These are phyloP conservation scores for Ammodytes dubius DNA, from an alignment of 2,113 vertebrate genomes.

Conservation along the genomic window DNA sequence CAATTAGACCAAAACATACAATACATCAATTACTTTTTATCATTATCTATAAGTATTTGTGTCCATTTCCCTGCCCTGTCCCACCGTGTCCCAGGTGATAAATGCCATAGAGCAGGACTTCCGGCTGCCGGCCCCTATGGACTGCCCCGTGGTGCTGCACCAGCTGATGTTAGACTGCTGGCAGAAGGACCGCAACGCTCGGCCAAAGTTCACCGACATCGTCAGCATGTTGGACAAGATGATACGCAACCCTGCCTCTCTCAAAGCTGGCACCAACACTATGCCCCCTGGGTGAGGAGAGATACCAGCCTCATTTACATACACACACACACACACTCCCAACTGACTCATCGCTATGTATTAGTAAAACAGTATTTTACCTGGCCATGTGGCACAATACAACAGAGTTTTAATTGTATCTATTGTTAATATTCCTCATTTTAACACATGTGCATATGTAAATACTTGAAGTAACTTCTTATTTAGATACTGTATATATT, in stretches of 20 bases:
- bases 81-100: conserved; percentile 89
- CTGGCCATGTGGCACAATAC: too few species aligned
- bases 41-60: not conserved
- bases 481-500: too few species aligned
- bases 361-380: not conserved
- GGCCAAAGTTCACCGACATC: conserved; percentile 95
- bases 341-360: not conserved
- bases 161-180: conserved; percentile 99
- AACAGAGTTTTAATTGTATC: too few species aligned
- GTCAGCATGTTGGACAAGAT: conserved; percentile 98
- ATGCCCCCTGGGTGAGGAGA: conserved; percentile 81
- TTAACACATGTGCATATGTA: too few species aligned
- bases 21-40: not conserved
- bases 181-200: conserved; percentile 98
- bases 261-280: conserved; percentile 95
- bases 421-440: too few species aligned
- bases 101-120: conserved; percentile 99
- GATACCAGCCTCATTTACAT: conserved; percentile 35
- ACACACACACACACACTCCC: conserved; percentile 10
- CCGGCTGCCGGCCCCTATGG: conserved; percentile 97
- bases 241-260: conserved; percentile 96
- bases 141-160: conserved; percentile 95
- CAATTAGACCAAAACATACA: not conserved
- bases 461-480: too few species aligned
- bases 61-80: not conserved